Conservation (phyloP, 1,140 invertebrate species). For the Dreissena polymorpha region DNA sequence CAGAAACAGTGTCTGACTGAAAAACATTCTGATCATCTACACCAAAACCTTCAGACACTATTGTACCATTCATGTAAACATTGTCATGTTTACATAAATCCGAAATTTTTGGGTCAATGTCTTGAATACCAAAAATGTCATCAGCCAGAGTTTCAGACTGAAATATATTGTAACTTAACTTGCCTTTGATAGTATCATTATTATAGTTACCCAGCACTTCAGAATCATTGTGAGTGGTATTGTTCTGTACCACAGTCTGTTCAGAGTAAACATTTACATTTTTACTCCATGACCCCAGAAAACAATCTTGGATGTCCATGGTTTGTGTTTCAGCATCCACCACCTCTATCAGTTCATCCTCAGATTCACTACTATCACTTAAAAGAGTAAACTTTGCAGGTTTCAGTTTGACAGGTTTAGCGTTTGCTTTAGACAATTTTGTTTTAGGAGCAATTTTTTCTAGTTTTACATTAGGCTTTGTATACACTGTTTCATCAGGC, state of each 20-base stretch:
- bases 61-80: not conserved
- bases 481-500: not conserved
- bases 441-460: not conserved
- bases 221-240: not conserved
- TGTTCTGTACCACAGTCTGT: conserved; percentile 17
- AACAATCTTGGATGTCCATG: not conserved
- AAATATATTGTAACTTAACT: too few species aligned
- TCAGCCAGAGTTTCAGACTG: too few species aligned
- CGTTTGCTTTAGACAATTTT: not conserved
- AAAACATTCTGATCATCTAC: too few species aligned
- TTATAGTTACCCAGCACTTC: not conserved
- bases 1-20: too few species aligned
- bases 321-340: conserved; percentile 35
- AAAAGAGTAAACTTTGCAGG: not conserved
- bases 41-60: not conserved
- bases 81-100: not conserved
- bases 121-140: too few species aligned
- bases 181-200: too few species aligned
- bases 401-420: not conserved
- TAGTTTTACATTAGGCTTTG: not conserved
- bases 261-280: conserved; percentile 15
- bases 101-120: not conserved
- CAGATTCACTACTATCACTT: conserved; percentile 9
- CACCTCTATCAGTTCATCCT: conserved; percentile 30
- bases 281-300: not conserved